Evolutionary conservation across 2,888 invertebrate species (phyloP).

Genomic region (Mythimna impura): DNA sequence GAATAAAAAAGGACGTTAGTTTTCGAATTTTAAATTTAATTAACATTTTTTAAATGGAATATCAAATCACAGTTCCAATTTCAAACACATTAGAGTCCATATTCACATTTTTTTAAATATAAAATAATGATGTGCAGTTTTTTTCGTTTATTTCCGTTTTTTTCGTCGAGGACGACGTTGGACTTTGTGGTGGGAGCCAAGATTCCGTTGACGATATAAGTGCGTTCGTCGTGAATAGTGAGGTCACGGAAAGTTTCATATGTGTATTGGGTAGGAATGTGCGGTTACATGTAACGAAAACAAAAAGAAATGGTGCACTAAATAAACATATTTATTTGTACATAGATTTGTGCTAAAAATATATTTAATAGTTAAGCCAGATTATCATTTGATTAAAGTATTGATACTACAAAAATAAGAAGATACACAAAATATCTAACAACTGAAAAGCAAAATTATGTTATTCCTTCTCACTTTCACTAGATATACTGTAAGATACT

Average conservation of each 20-base stretch:
- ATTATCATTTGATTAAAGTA: constrained; percentile 5
- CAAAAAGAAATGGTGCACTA: constrained; percentile 90
- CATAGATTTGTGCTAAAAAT: constrained; percentile 67
- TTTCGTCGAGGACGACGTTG: constrained; percentile 90
- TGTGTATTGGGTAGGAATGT: constrained; percentile 88
- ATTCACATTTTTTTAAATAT: constrained; percentile 52
- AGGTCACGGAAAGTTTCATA: constrained; percentile 77
- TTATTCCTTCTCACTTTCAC: background rate
- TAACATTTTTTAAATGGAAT: constrained; percentile 63
- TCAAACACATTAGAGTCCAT: constrained; percentile 73
- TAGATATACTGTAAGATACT: constrained; percentile 10
- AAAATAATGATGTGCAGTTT: constrained; percentile 46
- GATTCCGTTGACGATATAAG: constrained; percentile 82
- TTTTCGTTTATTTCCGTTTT: constrained; percentile 87
- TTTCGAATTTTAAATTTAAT: constrained; percentile 69
- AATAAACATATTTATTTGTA: constrained; percentile 82
- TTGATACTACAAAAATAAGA: constrained; percentile 47
- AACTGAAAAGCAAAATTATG: background rate
- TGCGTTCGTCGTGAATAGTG: constrained; percentile 70
- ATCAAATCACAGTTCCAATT: constrained; percentile 85
- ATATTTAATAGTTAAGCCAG: constrained; percentile 27
- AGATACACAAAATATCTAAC: constrained; percentile 18
- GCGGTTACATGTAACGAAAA: constrained; percentile 90
- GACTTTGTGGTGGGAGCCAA: constrained; percentile 88
- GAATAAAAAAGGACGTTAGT: constrained; percentile 62